phyloP scores from a whole-genome alignment of 2,797 vertebrate genomes.

The Corythornis leucogaster region DNA sequence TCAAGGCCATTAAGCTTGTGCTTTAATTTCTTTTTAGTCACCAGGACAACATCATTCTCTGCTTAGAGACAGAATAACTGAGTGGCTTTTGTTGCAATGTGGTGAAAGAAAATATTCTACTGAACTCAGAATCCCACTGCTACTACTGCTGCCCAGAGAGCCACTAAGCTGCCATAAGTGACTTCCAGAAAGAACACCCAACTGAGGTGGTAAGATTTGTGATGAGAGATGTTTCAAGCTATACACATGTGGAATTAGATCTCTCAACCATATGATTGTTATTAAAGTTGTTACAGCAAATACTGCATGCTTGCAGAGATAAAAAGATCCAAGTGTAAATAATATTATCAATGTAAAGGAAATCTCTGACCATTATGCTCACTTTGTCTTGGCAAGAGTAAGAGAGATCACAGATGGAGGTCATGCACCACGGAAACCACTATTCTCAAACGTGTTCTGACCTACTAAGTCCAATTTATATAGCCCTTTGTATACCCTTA shows the following conservation, averaged over 20 bases:
- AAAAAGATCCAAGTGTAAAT: neutral
- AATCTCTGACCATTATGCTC: neutral
- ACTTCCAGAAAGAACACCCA: neutral
- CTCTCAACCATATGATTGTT: neutral
- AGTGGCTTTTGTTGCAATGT: neutral
- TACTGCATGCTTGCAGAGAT: neutral
- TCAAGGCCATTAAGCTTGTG: neutral
- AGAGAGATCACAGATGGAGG: neutral
- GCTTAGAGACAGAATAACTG: neutral
- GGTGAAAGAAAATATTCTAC: neutral
- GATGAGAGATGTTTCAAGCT: neutral
- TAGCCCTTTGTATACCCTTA: neutral
- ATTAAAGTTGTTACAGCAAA: neutral
- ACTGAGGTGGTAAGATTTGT: neutral
- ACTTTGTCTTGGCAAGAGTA: neutral
- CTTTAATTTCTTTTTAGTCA: neutral
- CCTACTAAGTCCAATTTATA: neutral
- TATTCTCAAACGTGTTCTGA: neutral
- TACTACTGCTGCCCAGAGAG: neutral
- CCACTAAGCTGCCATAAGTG: neutral
- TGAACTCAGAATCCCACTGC: neutral
- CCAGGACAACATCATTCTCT: neutral
- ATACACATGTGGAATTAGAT: neutral
- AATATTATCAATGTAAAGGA: neutral
- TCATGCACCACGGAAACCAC: neutral